Base-by-base conservation (phyloP, 2,888 invertebrate species). In the Isotomurus palustris region DNA sequence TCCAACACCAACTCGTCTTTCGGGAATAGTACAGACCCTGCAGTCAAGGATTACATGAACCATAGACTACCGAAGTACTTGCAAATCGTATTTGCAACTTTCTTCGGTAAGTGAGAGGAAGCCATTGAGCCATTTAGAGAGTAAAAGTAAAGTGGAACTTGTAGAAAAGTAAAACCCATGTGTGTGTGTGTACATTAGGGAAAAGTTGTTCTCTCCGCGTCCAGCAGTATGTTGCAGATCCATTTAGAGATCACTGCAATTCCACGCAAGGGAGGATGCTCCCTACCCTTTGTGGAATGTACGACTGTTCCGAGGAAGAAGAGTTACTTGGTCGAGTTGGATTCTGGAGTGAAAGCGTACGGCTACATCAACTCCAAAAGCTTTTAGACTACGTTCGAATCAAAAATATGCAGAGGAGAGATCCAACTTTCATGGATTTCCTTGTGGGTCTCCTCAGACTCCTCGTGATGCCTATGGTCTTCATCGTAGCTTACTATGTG, bases 181-280 rank as follows among this genome's bases (percentile, higher is more conserved):
- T 32, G 8, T 10, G 10, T 32, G n/a, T 44, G 24, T 17, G 10
- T 22, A 4, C 27, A 28, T 17, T 19, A 56, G 57, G 56, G 3
- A 62, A 62, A 24, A 53, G 45, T 14, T 68, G 68, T 45, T 61
- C 58, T 2, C 44, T 68, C 3, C 51, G 66, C 14, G 62, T 68
- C 2, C 68, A 68, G 38, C 68, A 68, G 47, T 68, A 68, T 35
- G 32, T 64, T 49, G 43, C 66, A 22, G 68, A 68, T 38, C 56
- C 62, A 2, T n/a, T 51, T n/a, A 57, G 43, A 22, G 59, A 57
- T 14, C 53, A 56, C 38, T 62, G 65, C 45, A 61, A 58, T 17
- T 48, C 38, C n/a, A 28, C 58, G 3, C 40, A 50, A 19, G 47
- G 50, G 29, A 6, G 47, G 24, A 28, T 54, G 1, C 53, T 53